Conservation (phyloP, 2,113 vertebrate genomes). For the Perca schrenkii region DNA sequence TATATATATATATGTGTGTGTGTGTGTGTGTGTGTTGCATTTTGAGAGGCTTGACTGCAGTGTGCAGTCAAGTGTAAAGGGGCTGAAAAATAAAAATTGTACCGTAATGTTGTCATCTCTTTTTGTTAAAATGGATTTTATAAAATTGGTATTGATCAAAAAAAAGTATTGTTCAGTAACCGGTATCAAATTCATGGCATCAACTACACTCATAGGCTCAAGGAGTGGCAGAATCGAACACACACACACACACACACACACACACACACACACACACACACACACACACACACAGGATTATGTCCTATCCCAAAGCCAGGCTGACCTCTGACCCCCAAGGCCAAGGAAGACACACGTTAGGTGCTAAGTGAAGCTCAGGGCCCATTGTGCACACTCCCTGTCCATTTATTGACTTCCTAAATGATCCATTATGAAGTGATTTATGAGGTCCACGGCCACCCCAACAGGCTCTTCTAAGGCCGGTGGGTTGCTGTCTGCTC, state of each 20-base stretch:
- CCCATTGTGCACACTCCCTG: conserved; percentile 69
- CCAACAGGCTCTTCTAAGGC: conserved; percentile 46
- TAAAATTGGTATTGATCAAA: too few relatives aligned
- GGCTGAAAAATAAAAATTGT: too few relatives aligned
- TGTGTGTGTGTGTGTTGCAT: too few relatives aligned
- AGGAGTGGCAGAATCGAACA: background rate
- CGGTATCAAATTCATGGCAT: too few relatives aligned
- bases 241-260: conserved; percentile 16
- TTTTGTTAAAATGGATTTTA: too few relatives aligned
- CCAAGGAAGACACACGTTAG: conserved; percentile 72
- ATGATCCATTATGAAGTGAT: conserved; percentile 86
- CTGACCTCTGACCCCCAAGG: conserved; percentile 74
- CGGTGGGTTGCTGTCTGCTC: conserved; percentile 40
- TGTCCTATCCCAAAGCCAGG: conserved; percentile 55
- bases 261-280: conserved; percentile 15
- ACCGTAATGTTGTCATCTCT: too few relatives aligned
- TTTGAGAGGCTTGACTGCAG: too few relatives aligned
- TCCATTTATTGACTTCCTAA: conserved; percentile 87
- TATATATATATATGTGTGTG: too few relatives aligned
- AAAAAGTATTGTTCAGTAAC: too few relatives aligned
- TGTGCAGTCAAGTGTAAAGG: too few relatives aligned
- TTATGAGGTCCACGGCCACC: conserved; percentile 71
- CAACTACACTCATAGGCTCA: background rate
- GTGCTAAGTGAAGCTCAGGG: conserved; percentile 72
- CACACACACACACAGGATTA: conserved; percentile 44